Conservation (phyloP, 2,113 vertebrate species). For the Gymnorhina tibicen region DNA sequence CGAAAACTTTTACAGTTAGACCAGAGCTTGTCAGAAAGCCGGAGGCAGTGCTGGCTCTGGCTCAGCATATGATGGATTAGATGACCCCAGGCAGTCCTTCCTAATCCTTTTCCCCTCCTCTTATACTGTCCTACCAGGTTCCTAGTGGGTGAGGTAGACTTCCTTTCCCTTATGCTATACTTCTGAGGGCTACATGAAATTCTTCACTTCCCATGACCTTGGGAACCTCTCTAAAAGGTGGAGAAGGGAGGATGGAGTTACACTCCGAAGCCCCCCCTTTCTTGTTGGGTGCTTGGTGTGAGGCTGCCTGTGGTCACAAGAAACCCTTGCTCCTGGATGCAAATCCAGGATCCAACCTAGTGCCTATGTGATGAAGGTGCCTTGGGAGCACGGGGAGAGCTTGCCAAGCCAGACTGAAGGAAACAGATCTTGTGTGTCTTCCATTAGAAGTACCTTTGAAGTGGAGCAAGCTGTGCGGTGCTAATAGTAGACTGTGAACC, state of each 20-base stretch:
- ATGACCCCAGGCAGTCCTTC: background rate
- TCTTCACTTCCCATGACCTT: background rate
- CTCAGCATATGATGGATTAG: background rate
- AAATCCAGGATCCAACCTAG: background rate
- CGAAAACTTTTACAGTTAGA: background rate
- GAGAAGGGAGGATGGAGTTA: background rate
- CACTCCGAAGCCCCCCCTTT: background rate
- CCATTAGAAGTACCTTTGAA: background rate
- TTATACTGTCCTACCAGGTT: background rate
- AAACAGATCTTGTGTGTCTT: background rate
- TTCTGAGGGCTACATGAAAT: background rate
- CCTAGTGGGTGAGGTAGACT: background rate
- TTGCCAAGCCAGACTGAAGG: background rate
- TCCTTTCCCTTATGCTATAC: background rate
- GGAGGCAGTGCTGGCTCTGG: background rate
- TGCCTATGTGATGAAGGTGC: background rate
- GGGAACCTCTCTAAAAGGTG: background rate
- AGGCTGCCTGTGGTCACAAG: background rate
- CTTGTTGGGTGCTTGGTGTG: background rate
- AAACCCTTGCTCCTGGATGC: background rate
- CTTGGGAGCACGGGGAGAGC: background rate
- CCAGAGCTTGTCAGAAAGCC: background rate
- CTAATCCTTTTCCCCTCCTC: rapidly evolving
- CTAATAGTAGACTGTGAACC: background rate
- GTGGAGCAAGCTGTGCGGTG: background rate